These are phyloP conservation scores for Tupiocoris notatus DNA, from an alignment of 2,888 invertebrate genomes.

Conservation along the genomic window DNA sequence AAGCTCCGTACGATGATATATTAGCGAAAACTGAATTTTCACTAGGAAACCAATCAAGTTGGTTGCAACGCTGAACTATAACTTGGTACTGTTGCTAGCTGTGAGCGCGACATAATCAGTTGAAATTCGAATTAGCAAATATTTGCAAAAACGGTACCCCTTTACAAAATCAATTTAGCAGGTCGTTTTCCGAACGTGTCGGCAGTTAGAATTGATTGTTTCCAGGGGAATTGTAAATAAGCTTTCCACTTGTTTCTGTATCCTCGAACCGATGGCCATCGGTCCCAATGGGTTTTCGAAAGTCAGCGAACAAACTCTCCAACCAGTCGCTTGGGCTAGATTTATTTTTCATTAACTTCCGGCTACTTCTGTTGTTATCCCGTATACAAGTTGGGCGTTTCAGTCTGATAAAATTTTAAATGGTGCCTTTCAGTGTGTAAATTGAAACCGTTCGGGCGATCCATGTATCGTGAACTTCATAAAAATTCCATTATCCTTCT, in stretches of 20 bases:
- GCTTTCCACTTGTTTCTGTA: neutral
- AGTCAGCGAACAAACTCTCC: neutral
- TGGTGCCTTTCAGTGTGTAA: neutral
- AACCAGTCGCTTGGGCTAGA: neutral
- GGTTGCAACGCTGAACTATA: too few species aligned
- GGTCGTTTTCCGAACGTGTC: neutral
- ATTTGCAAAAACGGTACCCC: too few species aligned
- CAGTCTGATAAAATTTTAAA: neutral
- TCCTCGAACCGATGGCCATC: neutral
- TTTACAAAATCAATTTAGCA: too few species aligned
- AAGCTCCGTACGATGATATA: too few species aligned
- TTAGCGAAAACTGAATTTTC: too few species aligned
- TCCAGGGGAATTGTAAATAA: neutral
- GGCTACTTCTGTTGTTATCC: neutral
- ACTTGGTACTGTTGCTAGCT: too few species aligned
- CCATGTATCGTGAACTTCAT: neutral
- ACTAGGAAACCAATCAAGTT: too few species aligned
- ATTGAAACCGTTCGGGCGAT: neutral
- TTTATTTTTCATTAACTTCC: neutral
- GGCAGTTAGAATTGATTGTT: neutral
- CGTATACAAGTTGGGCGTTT: neutral
- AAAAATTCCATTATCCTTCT: neutral
- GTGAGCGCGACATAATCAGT: too few species aligned
- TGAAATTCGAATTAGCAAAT: too few species aligned
- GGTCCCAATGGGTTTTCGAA: neutral